phyloP scores from a whole-genome alignment of 2,797 vertebrate species.

The Myotis vivesi region DNA sequence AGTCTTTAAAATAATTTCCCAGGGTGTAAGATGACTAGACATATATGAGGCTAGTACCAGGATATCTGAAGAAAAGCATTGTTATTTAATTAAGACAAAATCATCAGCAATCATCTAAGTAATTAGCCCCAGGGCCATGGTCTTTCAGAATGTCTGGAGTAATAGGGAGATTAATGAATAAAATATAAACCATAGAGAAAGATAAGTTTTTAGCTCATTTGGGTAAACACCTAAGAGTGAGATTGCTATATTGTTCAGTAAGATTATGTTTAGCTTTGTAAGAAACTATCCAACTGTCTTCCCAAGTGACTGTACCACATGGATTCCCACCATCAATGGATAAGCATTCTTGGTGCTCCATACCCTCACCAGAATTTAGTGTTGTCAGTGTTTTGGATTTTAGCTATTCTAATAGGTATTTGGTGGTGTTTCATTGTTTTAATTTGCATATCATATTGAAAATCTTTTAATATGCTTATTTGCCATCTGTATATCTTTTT shows the following conservation, averaged over 20 bases:
- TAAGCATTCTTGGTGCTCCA: background rate
- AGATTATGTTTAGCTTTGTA: background rate
- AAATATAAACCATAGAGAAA: background rate
- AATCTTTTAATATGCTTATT: background rate
- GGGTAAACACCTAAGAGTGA: background rate
- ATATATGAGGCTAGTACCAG: background rate
- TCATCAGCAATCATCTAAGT: background rate
- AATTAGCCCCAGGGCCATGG: background rate
- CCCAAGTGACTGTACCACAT: background rate
- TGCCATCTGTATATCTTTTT: background rate
- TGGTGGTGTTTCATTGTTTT: background rate
- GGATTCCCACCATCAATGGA: background rate
- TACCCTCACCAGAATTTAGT: background rate
- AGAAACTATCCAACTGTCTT: background rate
- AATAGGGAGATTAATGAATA: background rate
- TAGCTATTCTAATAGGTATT: background rate
- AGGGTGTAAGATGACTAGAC: background rate
- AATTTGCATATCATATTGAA: background rate
- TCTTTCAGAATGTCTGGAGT: background rate
- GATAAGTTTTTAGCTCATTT: background rate
- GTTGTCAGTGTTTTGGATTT: background rate
- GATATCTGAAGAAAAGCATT: background rate
- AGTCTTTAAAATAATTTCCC: background rate
- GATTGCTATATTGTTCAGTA: background rate
- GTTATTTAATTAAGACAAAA: background rate